Percentiles rank a stretch among this genome's conserved stretches.
Conservation (phyloP, 2,888 invertebrate species). For the Pyrrhopygopsis socrates region DNA sequence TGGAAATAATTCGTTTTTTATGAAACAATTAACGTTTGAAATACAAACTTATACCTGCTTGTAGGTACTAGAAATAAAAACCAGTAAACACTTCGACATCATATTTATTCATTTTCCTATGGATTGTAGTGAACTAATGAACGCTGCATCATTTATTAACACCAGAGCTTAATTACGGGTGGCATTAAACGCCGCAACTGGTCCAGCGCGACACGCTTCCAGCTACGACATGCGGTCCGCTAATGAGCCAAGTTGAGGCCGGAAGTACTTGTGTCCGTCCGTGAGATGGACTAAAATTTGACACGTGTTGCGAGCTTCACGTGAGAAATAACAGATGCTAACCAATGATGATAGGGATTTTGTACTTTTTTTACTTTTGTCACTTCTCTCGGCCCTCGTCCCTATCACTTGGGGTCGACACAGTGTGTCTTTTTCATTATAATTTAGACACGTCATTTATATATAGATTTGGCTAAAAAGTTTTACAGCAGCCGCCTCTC, state of each 20-base stretch:
- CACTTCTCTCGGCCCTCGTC: too few relatives aligned
- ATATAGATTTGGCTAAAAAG: too few relatives aligned
- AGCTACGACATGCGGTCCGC: neutral
- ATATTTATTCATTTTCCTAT: neutral
- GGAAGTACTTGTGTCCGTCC: neutral
- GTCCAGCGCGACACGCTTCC: neutral
- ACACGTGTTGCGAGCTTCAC: neutral
- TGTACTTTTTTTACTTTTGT: too few relatives aligned
- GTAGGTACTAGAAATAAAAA: too few relatives aligned
- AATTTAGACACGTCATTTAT: too few relatives aligned
- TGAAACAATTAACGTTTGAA: too few relatives aligned
- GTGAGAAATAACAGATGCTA: neutral
- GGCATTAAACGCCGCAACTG: neutral
- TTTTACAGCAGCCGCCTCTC: too few relatives aligned
- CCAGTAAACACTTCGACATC: too few relatives aligned
- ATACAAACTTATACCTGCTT: too few relatives aligned
- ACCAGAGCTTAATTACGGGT: neutral
- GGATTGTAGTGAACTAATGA: neutral
- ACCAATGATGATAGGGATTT: neutral
- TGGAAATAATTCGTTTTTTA: too few relatives aligned
- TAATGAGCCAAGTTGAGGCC: conserved; percentile 20
- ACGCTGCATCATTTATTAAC: neutral
- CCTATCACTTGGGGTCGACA: too few relatives aligned
- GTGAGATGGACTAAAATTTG: neutral
- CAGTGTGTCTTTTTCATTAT: too few relatives aligned